phyloP scores from a whole-genome alignment of 2,888 invertebrate genomes.

The Eupithecia insigniata region DNA sequence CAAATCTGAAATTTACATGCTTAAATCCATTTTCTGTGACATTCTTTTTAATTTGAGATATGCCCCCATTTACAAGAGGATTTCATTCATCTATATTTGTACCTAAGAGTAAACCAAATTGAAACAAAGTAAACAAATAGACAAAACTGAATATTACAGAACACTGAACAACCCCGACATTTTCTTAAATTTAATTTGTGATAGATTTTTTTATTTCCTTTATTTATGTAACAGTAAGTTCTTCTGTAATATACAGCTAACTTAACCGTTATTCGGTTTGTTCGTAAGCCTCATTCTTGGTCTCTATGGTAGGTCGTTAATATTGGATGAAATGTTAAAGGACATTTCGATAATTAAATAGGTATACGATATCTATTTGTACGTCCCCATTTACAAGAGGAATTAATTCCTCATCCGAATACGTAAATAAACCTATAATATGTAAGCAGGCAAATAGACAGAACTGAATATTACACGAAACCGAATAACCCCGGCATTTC shows the following conservation, averaged over 20 bases:
- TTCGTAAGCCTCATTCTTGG: too few species aligned
- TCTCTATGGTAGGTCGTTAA: too few species aligned
- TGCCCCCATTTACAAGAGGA: neutral
- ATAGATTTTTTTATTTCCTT: too few species aligned
- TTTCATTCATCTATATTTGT: neutral
- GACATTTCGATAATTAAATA: too few species aligned
- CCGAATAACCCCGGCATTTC: conserved; percentile 18
- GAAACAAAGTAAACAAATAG: neutral
- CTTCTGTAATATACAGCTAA: too few species aligned
- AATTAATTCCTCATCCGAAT: neutral
- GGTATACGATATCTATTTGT: too few species aligned
- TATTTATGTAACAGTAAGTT: too few species aligned
- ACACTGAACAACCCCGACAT: conserved; percentile 11
- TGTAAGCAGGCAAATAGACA: neutral
- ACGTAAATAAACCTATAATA: neutral
- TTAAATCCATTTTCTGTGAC: neutral
- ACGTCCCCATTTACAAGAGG: neutral
- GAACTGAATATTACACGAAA: conserved; percentile 19
- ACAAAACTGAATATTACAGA: neutral
- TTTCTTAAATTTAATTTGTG: neutral
- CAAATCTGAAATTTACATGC: neutral
- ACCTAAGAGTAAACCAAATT: neutral
- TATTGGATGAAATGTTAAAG: too few species aligned
- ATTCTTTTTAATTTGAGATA: neutral
- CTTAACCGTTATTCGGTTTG: too few species aligned